Conservation (phyloP, 2,888 invertebrate genomes). For the Hydrotaea diabolus region DNA sequence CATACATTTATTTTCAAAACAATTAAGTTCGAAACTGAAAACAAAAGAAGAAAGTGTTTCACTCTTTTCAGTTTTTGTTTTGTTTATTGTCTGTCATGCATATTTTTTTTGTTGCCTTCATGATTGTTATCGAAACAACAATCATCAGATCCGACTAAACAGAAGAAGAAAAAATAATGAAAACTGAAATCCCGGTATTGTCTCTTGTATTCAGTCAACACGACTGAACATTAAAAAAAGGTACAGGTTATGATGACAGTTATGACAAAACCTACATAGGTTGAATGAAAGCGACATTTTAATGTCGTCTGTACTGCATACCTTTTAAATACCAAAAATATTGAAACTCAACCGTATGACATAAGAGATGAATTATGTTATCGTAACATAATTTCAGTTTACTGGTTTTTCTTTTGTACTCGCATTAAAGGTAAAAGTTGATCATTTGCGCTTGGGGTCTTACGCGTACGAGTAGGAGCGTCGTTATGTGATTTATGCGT, state of each 20-base stretch:
- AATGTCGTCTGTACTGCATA: not conserved
- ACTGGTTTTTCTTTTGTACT: not conserved
- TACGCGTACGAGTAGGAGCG: no score
- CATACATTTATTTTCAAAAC: not conserved
- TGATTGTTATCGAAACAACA: conserved; percentile 25
- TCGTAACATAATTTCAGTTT: conserved; percentile 10
- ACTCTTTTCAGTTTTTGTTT: not conserved
- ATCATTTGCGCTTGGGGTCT: not conserved
- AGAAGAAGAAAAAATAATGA: not conserved
- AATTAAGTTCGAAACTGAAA: not conserved
- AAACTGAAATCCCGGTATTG: not conserved
- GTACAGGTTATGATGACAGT: conserved; percentile 28
- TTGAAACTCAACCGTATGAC: not conserved
- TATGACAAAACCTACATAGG: conserved; percentile 9
- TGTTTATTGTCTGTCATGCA: conserved; percentile 2
- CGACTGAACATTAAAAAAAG: not conserved
- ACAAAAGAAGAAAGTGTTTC: conserved; percentile 36
- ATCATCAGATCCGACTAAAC: not conserved
- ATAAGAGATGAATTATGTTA: conserved; percentile 14
- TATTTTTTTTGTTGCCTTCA: not conserved
- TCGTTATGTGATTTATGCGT: not conserved
- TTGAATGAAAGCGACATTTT: conserved; percentile 28
- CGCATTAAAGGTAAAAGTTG: conserved; percentile 15
- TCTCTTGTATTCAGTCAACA: not conserved
- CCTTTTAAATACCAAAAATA: not conserved